These are phyloP conservation scores for Aphelinus certus DNA, from an alignment of 1,140 invertebrate genomes.

Conservation along the genomic window DNA sequence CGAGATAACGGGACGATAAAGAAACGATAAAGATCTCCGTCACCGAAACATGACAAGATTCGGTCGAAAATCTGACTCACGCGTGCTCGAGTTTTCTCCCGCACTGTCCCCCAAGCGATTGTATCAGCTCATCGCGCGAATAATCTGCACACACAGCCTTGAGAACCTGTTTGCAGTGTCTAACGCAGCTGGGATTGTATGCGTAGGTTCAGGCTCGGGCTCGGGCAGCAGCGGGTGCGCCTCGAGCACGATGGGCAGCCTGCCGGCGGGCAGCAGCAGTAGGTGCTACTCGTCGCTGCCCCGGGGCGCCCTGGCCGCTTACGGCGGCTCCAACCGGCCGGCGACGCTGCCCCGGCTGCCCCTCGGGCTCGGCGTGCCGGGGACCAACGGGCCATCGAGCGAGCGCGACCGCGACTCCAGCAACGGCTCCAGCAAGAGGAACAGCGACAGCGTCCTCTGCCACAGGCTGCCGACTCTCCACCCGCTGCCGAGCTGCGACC, in stretches of 20 bases:
- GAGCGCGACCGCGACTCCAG: conserved; percentile 53
- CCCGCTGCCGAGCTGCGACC: conserved; percentile 65
- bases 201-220: conserved; percentile 60
- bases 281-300: conserved; percentile 65
- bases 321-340: conserved; percentile 60
- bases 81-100: no score
- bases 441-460: conserved; percentile 67
- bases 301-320: conserved; percentile 58
- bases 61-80: no score
- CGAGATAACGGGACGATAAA: no score
- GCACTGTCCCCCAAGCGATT: no score
- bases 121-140: no score
- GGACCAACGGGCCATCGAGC: conserved; percentile 41
- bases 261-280: conserved; percentile 51
- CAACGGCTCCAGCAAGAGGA: conserved; percentile 63
- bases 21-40: no score
- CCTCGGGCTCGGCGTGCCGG: conserved; percentile 54
- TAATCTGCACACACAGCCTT: no score
- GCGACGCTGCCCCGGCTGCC: conserved; percentile 64
- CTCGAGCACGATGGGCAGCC: conserved; percentile 56
- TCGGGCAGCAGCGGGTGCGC: conserved; percentile 63
- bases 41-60: no score
- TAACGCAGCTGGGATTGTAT: no score
- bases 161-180: no score
- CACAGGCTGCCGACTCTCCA: conserved; percentile 66